phyloP scores from a whole-genome alignment of 2,113 vertebrate species.

The Maccullochella peelii region DNA sequence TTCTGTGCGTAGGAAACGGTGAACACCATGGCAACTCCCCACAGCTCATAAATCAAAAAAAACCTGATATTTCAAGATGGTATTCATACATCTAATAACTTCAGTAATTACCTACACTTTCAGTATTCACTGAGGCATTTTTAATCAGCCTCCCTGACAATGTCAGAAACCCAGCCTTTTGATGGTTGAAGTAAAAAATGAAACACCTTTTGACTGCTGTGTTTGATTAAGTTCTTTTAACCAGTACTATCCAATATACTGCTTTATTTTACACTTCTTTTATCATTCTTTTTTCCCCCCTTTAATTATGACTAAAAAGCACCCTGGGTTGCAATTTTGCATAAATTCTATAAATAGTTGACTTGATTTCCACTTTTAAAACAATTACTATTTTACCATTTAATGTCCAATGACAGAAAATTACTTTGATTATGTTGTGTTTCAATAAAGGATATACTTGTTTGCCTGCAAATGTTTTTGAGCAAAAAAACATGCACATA shows the following conservation, averaged over 20 bases:
- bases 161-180: constrained; percentile 13
- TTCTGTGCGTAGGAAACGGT: background rate
- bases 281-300: background rate
- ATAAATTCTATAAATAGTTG: constrained; percentile 23
- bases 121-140: background rate
- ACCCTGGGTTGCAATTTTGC: background rate
- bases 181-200: background rate
- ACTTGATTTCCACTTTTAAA: background rate
- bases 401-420: background rate
- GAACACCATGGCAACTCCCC: background rate
- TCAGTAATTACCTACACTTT: constrained; percentile 7
- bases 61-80: constrained; percentile 19
- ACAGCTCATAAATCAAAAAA: constrained; percentile 28
- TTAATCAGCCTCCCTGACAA: constrained; percentile 2
- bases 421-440: background rate
- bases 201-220: constrained; percentile 1
- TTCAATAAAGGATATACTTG: background rate
- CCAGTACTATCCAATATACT: background rate
- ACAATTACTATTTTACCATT: background rate
- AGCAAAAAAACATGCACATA: background rate
- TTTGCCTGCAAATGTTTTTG: background rate
- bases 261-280: background rate
- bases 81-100: constrained; percentile 9
- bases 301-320: constrained; percentile 32
- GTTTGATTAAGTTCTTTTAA: constrained; percentile 16